Evolutionary conservation across 2,113 vertebrate species (phyloP).

Genomic region (Pelobates fuscus): DNA sequence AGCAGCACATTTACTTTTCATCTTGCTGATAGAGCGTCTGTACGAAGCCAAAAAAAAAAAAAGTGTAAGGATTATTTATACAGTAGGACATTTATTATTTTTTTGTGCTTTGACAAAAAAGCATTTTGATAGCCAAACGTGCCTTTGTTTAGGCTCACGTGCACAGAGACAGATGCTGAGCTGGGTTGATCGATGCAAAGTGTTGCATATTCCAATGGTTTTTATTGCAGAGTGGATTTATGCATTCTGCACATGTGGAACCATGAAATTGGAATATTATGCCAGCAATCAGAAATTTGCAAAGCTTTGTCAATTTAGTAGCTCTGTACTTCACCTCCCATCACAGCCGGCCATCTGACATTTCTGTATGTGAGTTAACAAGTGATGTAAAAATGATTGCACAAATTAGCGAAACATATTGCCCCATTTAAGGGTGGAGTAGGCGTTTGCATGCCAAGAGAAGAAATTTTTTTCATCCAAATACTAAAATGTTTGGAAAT

Average conservation of each 20-base stretch:
- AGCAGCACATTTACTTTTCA: slow-evolving; percentile 67
- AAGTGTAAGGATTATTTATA: slow-evolving; percentile 61
- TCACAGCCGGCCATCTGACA: too few relatives aligned
- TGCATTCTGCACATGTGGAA: slow-evolving; percentile 14
- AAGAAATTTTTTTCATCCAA: too few relatives aligned
- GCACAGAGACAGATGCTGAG: not conserved
- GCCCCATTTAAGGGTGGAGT: too few relatives aligned
- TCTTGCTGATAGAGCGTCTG: slow-evolving; percentile 59
- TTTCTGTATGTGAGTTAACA: too few relatives aligned
- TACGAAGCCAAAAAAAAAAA: slow-evolving; percentile 40
- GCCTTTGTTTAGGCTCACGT: slow-evolving; percentile 5
- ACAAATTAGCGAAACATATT: too few relatives aligned
- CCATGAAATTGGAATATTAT: slow-evolving; percentile 15
- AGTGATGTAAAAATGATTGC: too few relatives aligned
- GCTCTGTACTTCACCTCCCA: too few relatives aligned
- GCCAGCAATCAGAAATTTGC: not conserved
- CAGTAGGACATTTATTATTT: slow-evolving; percentile 60
- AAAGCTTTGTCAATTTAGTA: too few relatives aligned
- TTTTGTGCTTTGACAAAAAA: slow-evolving; percentile 55
- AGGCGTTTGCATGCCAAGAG: too few relatives aligned
- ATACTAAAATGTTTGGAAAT: too few relatives aligned
- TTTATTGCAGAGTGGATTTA: slow-evolving; percentile 56
- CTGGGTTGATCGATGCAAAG: slow-evolving; percentile 57
- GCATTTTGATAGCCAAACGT: slow-evolving; percentile 57
- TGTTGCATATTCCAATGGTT: slow-evolving; percentile 62